Evolutionary conservation across 1,140 invertebrate genomes (phyloP), one percentile per base, ranked within the genome.

Genomic region (Cylas formicarius): DNA sequence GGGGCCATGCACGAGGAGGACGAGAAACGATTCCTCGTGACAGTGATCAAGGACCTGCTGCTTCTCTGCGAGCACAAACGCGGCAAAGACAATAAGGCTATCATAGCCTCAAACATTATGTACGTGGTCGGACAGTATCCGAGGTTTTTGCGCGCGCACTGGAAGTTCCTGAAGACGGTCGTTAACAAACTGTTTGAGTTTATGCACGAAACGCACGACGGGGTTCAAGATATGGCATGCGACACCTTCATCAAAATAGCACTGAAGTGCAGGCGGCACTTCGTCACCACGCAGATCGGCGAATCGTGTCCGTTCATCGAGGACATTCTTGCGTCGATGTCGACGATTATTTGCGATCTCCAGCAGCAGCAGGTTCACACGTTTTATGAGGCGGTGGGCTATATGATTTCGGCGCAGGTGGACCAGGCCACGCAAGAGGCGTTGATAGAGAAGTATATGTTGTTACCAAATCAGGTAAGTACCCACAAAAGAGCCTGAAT

Each of bases 241-340:
- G 97, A 99, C 74, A 99, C 97, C 16, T 99, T 99, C 67, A 99
- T 99, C 54, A 99, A 99, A 72, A 99, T 99, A 64, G 93, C 97
- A n/a, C 77, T 95, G 51, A 99, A 99, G 69, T 99, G 97, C 72
- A 77, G 92, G 41, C 76, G 93, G 50, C 95, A 99, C 72, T 99
- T 99, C 78, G 94, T 99, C 21, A 84, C 89, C 51, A 80, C 92
- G 33, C 96, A 99, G 74, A 81, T 91, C 34, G 94, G 95, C 17
- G 97, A 99, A 75, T 78, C 85, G 9, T 84, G 89, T 72, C 95
- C 97, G 44, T 99, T 99, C 66, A 97, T 99, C 67, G 94, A 99
- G 64, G 97, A 99, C 76, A 99, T 99, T 57, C 73, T 99, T 40
- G 80, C 81, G 60, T 92, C 88, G 52, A 95, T 99, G 61, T 95